Percentiles rank a stretch among this genome's conserved stretches.
phyloP scores from a whole-genome alignment of 2,888 invertebrate genomes.

The Tetramorium bicarinatum region DNA sequence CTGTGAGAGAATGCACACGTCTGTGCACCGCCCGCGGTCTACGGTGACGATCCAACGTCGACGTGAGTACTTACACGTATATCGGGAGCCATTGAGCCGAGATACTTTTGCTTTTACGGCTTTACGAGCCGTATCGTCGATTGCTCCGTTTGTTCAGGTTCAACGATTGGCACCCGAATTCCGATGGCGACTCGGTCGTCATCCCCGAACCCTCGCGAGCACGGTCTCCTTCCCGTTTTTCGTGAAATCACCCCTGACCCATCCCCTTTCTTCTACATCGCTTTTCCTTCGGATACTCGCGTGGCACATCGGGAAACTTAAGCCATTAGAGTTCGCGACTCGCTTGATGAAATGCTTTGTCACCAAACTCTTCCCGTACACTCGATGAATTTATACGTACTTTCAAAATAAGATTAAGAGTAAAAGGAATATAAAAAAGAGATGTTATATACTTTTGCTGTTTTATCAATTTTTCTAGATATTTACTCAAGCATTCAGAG shows the following conservation, averaged over 20 bases:
- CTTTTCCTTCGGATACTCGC: conserved; percentile 39
- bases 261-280: too few relatives aligned
- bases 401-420: conserved; percentile 30
- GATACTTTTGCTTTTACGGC: conserved; percentile 77
- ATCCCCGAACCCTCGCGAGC: conserved; percentile 55
- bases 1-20: not conserved
- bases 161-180: conserved; percentile 75
- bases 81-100: conserved; percentile 60
- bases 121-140: conserved; percentile 77
- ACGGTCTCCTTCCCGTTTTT: not conserved
- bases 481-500: not conserved
- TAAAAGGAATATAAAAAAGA: not conserved
- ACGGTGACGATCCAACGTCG: conserved; percentile 28
- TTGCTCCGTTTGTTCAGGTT: conserved; percentile 78
- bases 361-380: conserved; percentile 55
- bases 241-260: not conserved
- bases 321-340: conserved; percentile 65
- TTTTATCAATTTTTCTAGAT: not conserved
- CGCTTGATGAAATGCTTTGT: conserved; percentile 56
- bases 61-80: conserved; percentile 56
- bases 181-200: conserved; percentile 65
- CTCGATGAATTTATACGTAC: conserved; percentile 55
- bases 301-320: conserved; percentile 62
- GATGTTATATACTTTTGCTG: not conserved
- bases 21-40: conserved; percentile 1